Evolutionary conservation across 2,888 invertebrate genomes (phyloP), one percentile per base, ranked within the genome.

Genomic region (Stenichneumon culpator): DNA sequence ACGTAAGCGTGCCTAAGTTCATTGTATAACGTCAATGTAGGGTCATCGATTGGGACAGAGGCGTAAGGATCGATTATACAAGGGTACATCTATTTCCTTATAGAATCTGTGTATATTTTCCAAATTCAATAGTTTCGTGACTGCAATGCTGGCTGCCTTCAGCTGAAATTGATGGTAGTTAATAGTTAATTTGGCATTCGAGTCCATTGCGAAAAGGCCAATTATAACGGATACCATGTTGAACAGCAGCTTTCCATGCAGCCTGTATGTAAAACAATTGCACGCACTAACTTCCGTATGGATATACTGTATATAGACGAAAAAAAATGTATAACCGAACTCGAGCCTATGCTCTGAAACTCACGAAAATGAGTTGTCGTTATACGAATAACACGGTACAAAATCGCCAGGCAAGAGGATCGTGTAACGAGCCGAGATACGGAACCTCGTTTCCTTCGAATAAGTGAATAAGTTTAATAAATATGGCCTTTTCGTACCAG

Each of bases 311-410:
- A 28, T 32, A 9, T 6, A 28, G 28, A 16, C n/a, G 32, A n/a
- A 32, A 32, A 16, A 63, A 57, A 57, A 57, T 25, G 57, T 6
- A 63, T 63, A 28, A 63, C 60, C 19, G 52, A 7, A 5, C 19
- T 47, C 36, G n/a, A n/a, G 7, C 65, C 14, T 72, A 79, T 79
- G 79, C 79, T 79, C 79, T 79, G 72, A 79, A 79, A 79, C 52
- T 72, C 79, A 54, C 65, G 79, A 65, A 79, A 79, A 79, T 72
- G 39, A 72, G 72, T 19, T 39, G 72, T 72, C 65, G 44, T 79
- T 65, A 44, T 65, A 44, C 52, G 72, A 72, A 72, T 79, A 65
- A 19, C 72, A 72, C 79, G 72, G 36, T 72, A 72, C 32, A 54
- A 65, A 79, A 72, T 72, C 36, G 36, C 47, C 79, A 50, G 36